These are phyloP conservation scores for Halictus quadricinctus DNA, from an alignment of 2,888 invertebrate species.

Conservation along the genomic window DNA sequence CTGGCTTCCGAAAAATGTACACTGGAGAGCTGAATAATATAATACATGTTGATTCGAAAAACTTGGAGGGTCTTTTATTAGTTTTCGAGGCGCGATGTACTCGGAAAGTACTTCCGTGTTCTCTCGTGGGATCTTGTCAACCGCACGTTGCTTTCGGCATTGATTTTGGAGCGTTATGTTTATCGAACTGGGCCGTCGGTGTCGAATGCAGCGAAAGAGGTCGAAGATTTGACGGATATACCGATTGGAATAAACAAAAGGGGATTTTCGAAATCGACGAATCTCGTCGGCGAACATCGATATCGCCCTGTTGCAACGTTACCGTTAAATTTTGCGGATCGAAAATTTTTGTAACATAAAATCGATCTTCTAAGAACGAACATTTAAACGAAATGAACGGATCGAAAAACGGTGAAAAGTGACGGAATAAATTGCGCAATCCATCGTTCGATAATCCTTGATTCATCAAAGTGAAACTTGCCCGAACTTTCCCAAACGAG, in stretches of 20 bases:
- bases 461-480: background rate
- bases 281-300: background rate
- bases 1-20: constrained; percentile 31
- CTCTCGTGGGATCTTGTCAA: constrained; percentile 1
- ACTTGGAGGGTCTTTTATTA: background rate
- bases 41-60: constrained; percentile 19
- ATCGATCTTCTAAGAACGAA: background rate
- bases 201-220: background rate
- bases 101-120: background rate
- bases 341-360: background rate
- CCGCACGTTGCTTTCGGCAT: background rate
- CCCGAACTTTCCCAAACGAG: background rate
- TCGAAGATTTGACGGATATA: background rate
- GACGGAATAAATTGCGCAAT: background rate
- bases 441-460: background rate
- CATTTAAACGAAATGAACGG: background rate
- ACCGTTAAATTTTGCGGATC: background rate
- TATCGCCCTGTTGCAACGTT: background rate
- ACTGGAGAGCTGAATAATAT: constrained; percentile 38
- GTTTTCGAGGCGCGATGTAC: background rate
- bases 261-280: background rate
- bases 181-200: background rate
- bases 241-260: background rate
- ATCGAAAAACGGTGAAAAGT: background rate
- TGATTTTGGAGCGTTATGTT: background rate